phyloP scores from a whole-genome alignment of 2,113 vertebrate genomes.

The Bubo blakistoni region DNA sequence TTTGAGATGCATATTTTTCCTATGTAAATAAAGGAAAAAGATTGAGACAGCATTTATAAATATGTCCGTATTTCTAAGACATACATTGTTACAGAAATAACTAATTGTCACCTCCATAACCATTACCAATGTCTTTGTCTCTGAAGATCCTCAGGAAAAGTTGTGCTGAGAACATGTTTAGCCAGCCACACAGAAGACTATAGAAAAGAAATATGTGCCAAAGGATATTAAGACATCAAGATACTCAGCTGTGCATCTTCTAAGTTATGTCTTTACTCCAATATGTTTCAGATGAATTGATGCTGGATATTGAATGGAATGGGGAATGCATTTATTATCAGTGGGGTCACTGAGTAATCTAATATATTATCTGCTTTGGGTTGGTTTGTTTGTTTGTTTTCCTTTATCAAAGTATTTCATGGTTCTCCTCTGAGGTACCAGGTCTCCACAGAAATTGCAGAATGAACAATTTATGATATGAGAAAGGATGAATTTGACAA shows the following conservation, averaged over 20 bases:
- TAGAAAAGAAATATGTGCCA: not conserved
- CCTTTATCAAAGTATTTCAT: not conserved
- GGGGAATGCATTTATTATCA: not conserved
- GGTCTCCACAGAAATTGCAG: not conserved
- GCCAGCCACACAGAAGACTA: not conserved
- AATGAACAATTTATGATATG: not conserved
- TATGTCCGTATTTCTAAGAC: not conserved
- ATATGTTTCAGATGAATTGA: not conserved
- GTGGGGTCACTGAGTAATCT: not conserved
- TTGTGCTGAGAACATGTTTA: not conserved
- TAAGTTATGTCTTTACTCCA: not conserved
- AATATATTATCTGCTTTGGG: not conserved
- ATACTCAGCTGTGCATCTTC: not conserved
- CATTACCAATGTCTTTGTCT: not conserved
- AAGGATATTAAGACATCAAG: not conserved
- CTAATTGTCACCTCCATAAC: not conserved
- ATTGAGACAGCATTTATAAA: not conserved
- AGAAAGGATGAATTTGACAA: not conserved
- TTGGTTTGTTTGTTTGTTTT: not conserved
- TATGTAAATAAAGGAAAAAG: not conserved
- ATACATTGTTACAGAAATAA: not conserved
- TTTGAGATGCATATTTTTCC: not conserved
- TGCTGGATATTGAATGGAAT: not conserved
- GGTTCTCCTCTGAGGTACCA: not conserved
- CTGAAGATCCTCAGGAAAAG: not conserved